Evolutionary conservation across 2,113 vertebrate genomes (phyloP), one percentile per base, ranked within the genome.

Genomic region (Zapus hudsonius): DNA sequence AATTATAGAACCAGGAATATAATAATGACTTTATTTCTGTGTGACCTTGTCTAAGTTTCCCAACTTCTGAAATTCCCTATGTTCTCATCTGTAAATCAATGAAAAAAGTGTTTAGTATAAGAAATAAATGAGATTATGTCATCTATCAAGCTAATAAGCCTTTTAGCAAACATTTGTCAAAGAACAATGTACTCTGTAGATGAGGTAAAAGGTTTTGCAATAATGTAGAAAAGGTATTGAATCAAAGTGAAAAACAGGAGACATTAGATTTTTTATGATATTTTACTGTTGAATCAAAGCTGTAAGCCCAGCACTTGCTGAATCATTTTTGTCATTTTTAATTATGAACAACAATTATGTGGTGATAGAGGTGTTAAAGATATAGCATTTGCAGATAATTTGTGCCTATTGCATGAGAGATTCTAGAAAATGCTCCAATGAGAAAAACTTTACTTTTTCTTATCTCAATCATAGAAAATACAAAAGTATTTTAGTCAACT

Each of bases 331-430:
- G 75, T 11, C 38, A 16, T 73, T 64, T 81, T 36, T 92, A 94
- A 72, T 85, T 59, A 89, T 20, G 40, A 42, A 42, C 7, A 82
- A 25, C 69, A 78, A 93, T 27, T 55, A 57, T 38, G 1, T 13
- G 63, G 79, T 76, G 3, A 76, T 6, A 17, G 13, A 33, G 11
- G 42, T 66, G 83, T 16, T 79, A 79, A 81, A 67, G 59, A 23
- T 78, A 67, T 40, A 3, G 23, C 72, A 92, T 90, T 81, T 95
- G 27, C 7, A 75, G 74, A 92, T 76, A 90, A 73, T 38, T n/a
- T 81, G 2, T 23, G 7, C 72, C 20, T 67, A 0, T 42, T 87
- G 2, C 72, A 78, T 20, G 67, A 91, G 44, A 87, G 16, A 88
- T 38, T 64, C 47, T 81, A 25, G 23, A 57, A 59, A 80, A 76